Evolutionary conservation across 2,797 vertebrate genomes (phyloP), one percentile per base, ranked within the genome.

Genomic region (Dipus sagitta): DNA sequence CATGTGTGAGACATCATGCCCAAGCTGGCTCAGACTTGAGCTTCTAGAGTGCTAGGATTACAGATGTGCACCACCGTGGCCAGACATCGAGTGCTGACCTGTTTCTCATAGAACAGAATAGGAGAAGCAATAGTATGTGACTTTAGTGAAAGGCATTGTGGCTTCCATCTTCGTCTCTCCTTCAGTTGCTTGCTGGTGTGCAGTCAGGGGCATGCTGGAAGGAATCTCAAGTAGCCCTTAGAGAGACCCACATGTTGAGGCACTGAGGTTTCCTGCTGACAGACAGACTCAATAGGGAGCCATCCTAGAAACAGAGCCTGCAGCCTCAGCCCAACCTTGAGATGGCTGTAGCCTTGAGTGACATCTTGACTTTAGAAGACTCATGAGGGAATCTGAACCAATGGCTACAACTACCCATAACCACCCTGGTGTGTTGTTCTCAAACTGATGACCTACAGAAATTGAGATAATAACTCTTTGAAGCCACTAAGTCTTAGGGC

Each of bases 381-480:
- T 92, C 42, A 23, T 6, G 60, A 86, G 74, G 65, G 32, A 54
- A 67, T 28, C 30, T 32, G n/a, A 92, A 42, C 67, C 42, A 62
- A 65, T 82, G 71, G 76, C 60, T 9, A 30, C n/a, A 68, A 62
- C 60, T 76, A 86, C 58, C 15, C 60, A 68, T n/a, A 79, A 34
- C 58, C 23, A 64, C 20, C 60, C 21, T 70, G 6, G 52, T 47
- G 23, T 76, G 76, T 20, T 83, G 58, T 42, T 70, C 54, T 86
- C 67, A 52, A 90, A 71, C 12, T 68, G 52, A 77, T 94, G 80
- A 78, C 21, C 77, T 81, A 54, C 20, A 75, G 83, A 91, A 90
- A 91, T 17, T 6, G 71, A 92, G 79, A 82, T 67, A 71, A 54
- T 85, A 86, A 92, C 52, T 62, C 68, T 84, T 92, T 94, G 87